phyloP scores from a whole-genome alignment of 2,113 vertebrate species.

The Peromyscus maniculatus region DNA sequence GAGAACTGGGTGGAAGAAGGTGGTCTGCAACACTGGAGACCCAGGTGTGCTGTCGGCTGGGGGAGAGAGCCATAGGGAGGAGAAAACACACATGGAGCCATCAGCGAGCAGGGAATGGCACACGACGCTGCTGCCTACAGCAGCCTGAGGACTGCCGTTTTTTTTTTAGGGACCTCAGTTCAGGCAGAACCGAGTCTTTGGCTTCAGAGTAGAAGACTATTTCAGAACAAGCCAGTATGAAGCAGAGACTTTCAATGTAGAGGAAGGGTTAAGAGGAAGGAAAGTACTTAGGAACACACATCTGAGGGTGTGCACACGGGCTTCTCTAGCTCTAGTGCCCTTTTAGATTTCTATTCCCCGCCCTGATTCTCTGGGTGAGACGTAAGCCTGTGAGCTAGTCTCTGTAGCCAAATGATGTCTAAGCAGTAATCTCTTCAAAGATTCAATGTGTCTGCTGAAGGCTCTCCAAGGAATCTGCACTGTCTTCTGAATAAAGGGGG shows the following conservation, averaged over 20 bases:
- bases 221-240: neutral
- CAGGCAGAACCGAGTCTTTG: neutral
- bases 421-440: neutral
- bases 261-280: neutral
- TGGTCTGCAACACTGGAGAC: neutral
- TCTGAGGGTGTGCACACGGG: neutral
- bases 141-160: neutral
- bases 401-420: neutral
- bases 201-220: no score
- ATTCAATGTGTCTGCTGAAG: neutral
- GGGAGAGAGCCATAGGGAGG: neutral
- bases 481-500: neutral
- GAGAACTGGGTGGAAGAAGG: neutral
- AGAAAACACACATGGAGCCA: neutral
- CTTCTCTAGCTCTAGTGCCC: neutral
- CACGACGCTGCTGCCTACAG: neutral
- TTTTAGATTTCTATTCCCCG: neutral
- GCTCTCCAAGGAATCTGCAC: neutral
- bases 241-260: neutral
- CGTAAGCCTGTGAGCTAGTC: neutral
- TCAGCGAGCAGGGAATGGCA: neutral
- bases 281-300: neutral
- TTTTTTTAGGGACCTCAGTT: neutral
- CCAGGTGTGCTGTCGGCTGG: no score
- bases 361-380: neutral